These are phyloP conservation scores for Agapornis canus DNA, from an alignment of 2,797 vertebrate species.

Conservation along the genomic window DNA sequence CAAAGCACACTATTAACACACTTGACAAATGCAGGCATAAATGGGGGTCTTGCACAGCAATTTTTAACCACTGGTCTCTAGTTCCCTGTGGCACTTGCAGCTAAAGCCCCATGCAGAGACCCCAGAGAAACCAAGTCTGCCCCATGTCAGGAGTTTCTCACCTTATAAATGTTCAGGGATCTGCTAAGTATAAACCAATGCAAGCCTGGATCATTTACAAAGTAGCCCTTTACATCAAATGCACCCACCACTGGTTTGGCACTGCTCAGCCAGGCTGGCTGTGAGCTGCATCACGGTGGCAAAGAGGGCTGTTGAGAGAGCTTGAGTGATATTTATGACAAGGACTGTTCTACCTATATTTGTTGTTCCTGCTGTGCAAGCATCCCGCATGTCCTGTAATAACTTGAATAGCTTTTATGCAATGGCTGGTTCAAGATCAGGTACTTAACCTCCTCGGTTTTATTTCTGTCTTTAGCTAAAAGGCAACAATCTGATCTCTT, in stretches of 20 bases:
- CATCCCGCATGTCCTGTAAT: neutral
- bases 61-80: neutral
- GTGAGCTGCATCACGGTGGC: accelerated
- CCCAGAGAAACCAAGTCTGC: neutral
- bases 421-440: neutral
- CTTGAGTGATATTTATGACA: neutral
- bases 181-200: neutral
- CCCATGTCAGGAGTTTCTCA: neutral
- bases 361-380: constrained; percentile 26
- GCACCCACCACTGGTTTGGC: neutral
- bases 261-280: neutral
- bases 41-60: accelerated
- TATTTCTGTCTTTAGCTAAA: neutral
- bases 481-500: neutral
- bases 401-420: constrained; percentile 24
- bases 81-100: neutral
- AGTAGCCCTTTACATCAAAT: neutral
- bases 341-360: neutral
- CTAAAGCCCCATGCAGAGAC: neutral
- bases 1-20: neutral
- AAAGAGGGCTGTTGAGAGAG: neutral
- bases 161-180: neutral
- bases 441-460: neutral
- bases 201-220: neutral
- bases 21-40: neutral